Base-by-base conservation (phyloP, 2,797 vertebrate genomes). In the Sebastes oblongus region DNA sequence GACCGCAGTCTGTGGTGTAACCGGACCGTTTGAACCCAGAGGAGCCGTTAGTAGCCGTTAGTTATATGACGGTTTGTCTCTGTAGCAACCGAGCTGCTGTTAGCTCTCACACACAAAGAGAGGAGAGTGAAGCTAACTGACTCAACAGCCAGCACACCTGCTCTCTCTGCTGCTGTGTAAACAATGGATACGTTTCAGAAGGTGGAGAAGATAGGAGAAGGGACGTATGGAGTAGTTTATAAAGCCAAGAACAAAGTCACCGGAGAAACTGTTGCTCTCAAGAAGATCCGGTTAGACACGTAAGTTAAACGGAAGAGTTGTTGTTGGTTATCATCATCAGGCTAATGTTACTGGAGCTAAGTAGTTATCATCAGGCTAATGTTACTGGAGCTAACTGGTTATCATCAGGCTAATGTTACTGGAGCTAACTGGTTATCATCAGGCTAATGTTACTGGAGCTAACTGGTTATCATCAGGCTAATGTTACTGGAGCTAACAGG, bases 121-220 rank as follows among this genome's bases (percentile, higher is more conserved):
- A 9, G 36, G 36, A 6, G n/a, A 20, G 46, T 20, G 10, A 1
- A 5, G 72, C 78, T 75, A 77, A 72, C 64, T 1, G 24, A 73
- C 75, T 58, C 39, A 81, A 56, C 69, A 25, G 9, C 22, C 22
- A 2, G 14, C 32, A 6, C 10, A 27, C 13, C 9, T 3, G 8
- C 27, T 11, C 27, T 9, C 2, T 27, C 25, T 46, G 20, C 8
- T 16, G 12, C 4, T 10, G 6, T n/a, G n/a, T 11, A 24, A n/a
- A 5, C 34, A 36, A 98, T 98, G 98, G 97, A 98, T 65, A 93
- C 96, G 70, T 99, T 98, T 93, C 98, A 98, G 95, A 98, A 99
- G 92, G 98, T 98, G 87, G 98, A 99, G 80, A 99, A 99, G 95
- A 98, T 99, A 65, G 97, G 98, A 60, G 98, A 99, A 75, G 98